These are phyloP conservation scores for Ormyrus pomaceus DNA, from an alignment of 2,888 invertebrate genomes.

Conservation along the genomic window DNA sequence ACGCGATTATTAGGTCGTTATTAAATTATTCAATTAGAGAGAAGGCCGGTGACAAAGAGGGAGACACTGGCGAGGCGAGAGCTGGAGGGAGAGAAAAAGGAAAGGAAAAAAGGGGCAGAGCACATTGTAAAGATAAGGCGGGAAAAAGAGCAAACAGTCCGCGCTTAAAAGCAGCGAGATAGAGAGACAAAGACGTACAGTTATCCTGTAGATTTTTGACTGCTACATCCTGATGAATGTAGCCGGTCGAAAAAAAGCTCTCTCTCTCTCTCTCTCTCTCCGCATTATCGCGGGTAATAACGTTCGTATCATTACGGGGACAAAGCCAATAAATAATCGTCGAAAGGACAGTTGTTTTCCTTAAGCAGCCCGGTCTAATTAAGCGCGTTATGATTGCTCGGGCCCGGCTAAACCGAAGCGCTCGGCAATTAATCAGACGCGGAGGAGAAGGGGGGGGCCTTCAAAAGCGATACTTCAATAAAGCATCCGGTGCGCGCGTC, in stretches of 20 bases:
- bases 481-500: neutral
- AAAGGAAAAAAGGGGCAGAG: neutral
- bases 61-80: too few relatives aligned
- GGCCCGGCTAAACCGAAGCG: too few relatives aligned
- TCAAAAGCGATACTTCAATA: neutral
- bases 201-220: conserved; percentile 47
- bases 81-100: neutral
- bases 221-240: conserved; percentile 33
- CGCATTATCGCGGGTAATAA: conserved; percentile 11
- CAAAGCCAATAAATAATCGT: neutral
- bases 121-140: conserved; percentile 49
- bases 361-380: too few relatives aligned
- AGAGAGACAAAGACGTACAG: conserved; percentile 52
- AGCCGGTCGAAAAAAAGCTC: neutral
- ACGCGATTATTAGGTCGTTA: too few relatives aligned
- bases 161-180: conserved; percentile 54
- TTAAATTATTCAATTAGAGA: too few relatives aligned
- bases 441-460: too few relatives aligned
- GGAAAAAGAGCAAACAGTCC: conserved; percentile 37
- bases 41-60: too few relatives aligned
- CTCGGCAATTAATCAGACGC: too few relatives aligned
- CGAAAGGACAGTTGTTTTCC: too few relatives aligned
- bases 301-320: conserved; percentile 1
- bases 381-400: too few relatives aligned
- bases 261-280: too few relatives aligned